Base-by-base conservation (phyloP, 2,888 invertebrate genomes). In the Apomyelois bistriatella region DNA sequence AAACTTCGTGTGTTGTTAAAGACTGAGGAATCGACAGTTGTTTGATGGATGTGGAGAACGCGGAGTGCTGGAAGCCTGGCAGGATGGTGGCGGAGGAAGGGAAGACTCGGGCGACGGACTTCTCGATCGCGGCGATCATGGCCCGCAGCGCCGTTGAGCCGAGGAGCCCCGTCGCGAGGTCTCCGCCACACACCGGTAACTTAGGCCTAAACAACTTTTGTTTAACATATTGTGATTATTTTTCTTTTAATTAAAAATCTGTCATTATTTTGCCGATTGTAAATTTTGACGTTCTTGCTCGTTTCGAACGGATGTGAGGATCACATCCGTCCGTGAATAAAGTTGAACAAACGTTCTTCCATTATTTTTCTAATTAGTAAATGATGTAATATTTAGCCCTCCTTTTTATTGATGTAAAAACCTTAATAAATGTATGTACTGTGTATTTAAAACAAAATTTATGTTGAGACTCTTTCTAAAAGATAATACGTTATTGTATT, bases 71-170 rank as follows among this genome's bases (percentile, higher is more conserved):
- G 86, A 73, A 75, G 74, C 66, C 75, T 61, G 72, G 78, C 75
- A 89, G 82, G 81, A 88, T 89, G 86, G 84, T 89, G 79, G 85
- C 88, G 65, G 87, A 85, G 74, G 88, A 89, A 62, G 71, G 85
- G 65, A 86, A 85, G 82, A 85, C 85, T 61, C 76, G 81, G 85
- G 97, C 97, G 77, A 98, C 98, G 75, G 98, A 98, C 92, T 98
- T 98, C 92, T 97, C 97, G 80, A 98, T 98, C 79, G 97, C 97
- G 68, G 97, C 97, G 74, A 97, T 98, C 83, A 98, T 98, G 96
- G 96, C 97, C 65, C 91, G 93, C 65, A 88, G 85, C 74, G 85
- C 82, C 69, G 82, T 76, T 58, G 84, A 87, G 70, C 82, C 83
- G 68, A 84, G 87, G 69, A 87, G 85, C 72, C 86, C 89, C 72